Conservation (phyloP, 2,888 invertebrate species). For the Laspeyria flexula region DNA sequence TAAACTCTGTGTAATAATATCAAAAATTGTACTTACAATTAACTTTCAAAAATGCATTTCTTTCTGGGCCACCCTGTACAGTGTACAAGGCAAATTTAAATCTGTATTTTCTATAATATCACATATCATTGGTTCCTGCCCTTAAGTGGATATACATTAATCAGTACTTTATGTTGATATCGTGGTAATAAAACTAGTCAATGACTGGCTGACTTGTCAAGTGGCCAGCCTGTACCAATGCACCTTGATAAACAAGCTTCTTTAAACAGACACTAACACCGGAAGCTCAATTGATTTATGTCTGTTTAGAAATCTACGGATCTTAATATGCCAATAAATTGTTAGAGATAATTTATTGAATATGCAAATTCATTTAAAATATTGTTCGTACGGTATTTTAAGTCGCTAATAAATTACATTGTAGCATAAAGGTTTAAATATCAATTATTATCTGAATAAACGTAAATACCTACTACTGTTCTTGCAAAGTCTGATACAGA, state of each 20-base stretch:
- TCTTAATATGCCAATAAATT: slow-evolving; percentile 59
- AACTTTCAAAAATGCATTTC: too few relatives aligned
- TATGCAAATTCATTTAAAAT: slow-evolving; percentile 7
- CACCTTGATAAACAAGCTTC: slow-evolving; percentile 50
- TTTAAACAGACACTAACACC: slow-evolving; percentile 50
- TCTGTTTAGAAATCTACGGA: slow-evolving; percentile 65
- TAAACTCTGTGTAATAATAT: too few relatives aligned
- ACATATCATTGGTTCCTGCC: too few relatives aligned
- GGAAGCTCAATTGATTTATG: slow-evolving; percentile 65
- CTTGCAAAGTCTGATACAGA: neutral
- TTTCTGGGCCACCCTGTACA: too few relatives aligned
- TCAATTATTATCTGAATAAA: slow-evolving; percentile 3
- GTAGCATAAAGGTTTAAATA: neutral
- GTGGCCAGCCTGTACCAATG: slow-evolving; percentile 1
- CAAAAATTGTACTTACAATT: too few relatives aligned
- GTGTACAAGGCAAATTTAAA: too few relatives aligned
- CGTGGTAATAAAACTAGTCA: neutral
- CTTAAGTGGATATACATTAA: too few relatives aligned
- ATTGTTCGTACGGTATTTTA: slow-evolving; percentile 3
- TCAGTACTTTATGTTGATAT: neutral
- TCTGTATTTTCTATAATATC: too few relatives aligned
- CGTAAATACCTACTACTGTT: neutral
- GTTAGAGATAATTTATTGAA: slow-evolving; percentile 13
- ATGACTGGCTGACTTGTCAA: neutral
- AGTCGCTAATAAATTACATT: slow-evolving; percentile 5